Base-by-base conservation (phyloP, 2,797 vertebrate genomes). In the Acipenser transmontanus region DNA sequence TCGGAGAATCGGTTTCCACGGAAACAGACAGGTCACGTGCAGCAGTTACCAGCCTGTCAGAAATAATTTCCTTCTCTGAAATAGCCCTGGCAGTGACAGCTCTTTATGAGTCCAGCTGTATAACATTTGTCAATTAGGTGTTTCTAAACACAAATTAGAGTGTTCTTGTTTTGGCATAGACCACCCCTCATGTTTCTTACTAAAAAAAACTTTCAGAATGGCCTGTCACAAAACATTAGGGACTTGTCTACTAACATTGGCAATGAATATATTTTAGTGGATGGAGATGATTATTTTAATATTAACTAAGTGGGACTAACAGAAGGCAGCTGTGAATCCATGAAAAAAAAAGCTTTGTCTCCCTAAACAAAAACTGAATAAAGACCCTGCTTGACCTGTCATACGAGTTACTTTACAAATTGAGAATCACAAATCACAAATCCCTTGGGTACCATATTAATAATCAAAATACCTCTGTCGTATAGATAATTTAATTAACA, bases 21-120 rank as follows among this genome's bases (percentile, higher is more conserved):
- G 78, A 76, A 80, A 80, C 80, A 71, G 70, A 76, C 68, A n/a
- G 73, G 73, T 79, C 72, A 74, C 71, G 71, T 77, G 75, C 73
- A 68, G 69, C 67, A 68, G 74, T 69, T 74, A 68, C 72, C 62
- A 63, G 69, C 66, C 75, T 74, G 80, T 78, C 80, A 77, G 78
- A 67, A 73, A 74, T 71, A 76, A 81, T 78, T 72, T 69, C 65
- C 66, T 59, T 70, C 50, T 66, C 52, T 34, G 71, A 69, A 69
- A 74, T 69, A 50, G 66, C 72, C 66, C 66, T 65, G 62, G 64
- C 50, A 57, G 69, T 76, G 75, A 78, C 76, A 74, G 68, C 69
- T 74, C 69, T 73, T 75, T 76, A 77, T 73, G 73, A 78, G 69
- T 62, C 14, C 64, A 70, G 74, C 73, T 74, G 73, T 77, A 73